Evolutionary conservation across 2,888 invertebrate species (phyloP).

Genomic region (Yponomeuta plumbellus): DNA sequence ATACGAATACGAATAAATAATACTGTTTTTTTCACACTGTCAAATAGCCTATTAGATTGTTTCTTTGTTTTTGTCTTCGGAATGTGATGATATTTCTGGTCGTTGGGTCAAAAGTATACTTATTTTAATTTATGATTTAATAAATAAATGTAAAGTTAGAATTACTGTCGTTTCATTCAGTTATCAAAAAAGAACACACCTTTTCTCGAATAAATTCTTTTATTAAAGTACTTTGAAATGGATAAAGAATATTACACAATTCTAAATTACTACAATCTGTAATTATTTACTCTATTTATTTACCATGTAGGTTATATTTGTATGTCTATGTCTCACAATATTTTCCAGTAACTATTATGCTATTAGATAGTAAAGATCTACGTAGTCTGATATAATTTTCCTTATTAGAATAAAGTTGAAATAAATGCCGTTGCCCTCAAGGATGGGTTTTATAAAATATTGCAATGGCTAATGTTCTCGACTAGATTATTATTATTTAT

Average conservation of each 20-base stretch:
- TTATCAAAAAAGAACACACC: background rate
- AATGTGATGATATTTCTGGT: background rate
- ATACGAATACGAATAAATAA: too few species aligned
- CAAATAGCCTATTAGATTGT: background rate
- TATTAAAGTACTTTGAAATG: slow-evolving; percentile 43
- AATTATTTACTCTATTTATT: slow-evolving; percentile 33
- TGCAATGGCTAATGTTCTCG: slow-evolving; percentile 74
- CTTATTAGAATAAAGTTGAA: slow-evolving; percentile 8
- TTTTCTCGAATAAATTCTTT: slow-evolving; percentile 30
- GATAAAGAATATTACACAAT: slow-evolving; percentile 36
- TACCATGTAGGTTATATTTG: slow-evolving; percentile 44
- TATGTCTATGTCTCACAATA: slow-evolving; percentile 7
- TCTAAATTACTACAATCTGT: slow-evolving; percentile 29
- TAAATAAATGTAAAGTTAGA: slow-evolving; percentile 4
- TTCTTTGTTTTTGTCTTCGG: background rate
- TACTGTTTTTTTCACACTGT: too few species aligned
- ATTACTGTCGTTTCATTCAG: background rate
- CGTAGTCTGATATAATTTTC: background rate
- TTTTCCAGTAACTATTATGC: slow-evolving; percentile 6
- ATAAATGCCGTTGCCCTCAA: slow-evolving; percentile 14
- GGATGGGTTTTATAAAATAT: slow-evolving; percentile 49
- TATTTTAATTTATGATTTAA: slow-evolving; percentile 1
- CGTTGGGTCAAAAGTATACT: background rate
- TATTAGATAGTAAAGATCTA: background rate
- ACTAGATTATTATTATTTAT: slow-evolving; percentile 56